Conservation (phyloP, 2,113 vertebrate species). For the Lichenostomus cassidix region DNA sequence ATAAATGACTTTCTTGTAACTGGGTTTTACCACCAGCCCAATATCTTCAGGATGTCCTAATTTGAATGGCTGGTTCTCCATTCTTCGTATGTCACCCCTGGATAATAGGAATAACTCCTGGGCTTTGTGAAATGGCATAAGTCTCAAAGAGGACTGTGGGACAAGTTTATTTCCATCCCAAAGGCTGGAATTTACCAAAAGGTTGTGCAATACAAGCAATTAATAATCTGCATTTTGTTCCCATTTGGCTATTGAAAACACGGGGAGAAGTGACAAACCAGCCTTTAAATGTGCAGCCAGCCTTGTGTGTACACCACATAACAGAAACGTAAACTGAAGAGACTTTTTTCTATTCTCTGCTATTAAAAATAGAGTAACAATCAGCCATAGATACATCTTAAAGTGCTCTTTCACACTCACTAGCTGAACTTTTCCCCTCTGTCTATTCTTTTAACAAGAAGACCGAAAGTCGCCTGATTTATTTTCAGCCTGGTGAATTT, state of each 20-base stretch:
- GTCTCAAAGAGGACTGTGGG: neutral
- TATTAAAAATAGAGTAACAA: neutral
- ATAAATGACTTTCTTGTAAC: constrained; percentile 21
- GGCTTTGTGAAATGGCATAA: neutral
- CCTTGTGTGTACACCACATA: neutral
- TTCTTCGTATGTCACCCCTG: neutral
- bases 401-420: neutral
- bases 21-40: neutral
- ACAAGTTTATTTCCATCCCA: neutral
- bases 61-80: neutral
- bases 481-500: neutral
- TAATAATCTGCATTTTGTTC: neutral
- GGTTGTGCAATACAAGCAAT: neutral
- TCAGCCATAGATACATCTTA: neutral
- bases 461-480: neutral
- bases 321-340: neutral
- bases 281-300: neutral
- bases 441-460: neutral
- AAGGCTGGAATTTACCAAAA: neutral
- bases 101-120: neutral
- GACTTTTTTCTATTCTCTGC: neutral
- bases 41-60: constrained; percentile 14
- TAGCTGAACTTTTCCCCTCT: neutral
- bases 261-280: neutral
- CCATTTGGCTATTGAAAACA: neutral